Evolutionary conservation across 2,888 invertebrate genomes (phyloP), one percentile per base, ranked within the genome.

Genomic region (Dryobota labecula): DNA sequence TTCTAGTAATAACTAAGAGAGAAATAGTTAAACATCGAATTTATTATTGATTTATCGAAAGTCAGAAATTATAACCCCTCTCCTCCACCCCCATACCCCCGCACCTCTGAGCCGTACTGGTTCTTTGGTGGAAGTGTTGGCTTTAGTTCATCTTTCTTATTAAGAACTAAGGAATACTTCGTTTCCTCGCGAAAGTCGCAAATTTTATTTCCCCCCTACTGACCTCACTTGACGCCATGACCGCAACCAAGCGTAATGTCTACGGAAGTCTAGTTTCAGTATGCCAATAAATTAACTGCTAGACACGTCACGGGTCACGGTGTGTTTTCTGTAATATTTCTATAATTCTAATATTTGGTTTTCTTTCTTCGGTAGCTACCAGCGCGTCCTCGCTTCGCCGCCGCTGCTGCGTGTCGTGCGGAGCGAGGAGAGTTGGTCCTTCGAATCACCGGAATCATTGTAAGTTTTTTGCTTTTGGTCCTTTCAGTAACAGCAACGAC

Each of bases 341-440:
- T 53, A 53, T 30, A 13, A 43, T 20, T 15, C 5, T 20, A 43
- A 43, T 2, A 20, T 5, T 20, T 30, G 41, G 6, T 60, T 43
- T 20, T n/a, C 9, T 30, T 20, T 58, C 1, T 60, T 38, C 36
- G 1, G 0, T n/a, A 70, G 70, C 0, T 45, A 36, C 36, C 36
- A 27, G 0, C 13, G 36, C n/a, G n/a, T 30, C 58, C 70, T 64
- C 71, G 70, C 71, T 71, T 58, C 58, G 70, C 70, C 71, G 70
- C 70, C 70, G 58, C 70, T 38, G 15, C 38, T n/a, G 71, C 58
- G 71, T 38, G 58, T 27, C 49, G 70, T 70, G 71, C 53, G 70
- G 70, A 45, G 71, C 71, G 45, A 5, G 71, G 58, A 36, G 27
- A 58, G 51, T 20, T 13, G 13, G 57, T 13, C 20, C 36, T 69